Percentiles rank a stretch among this genome's conserved stretches.
Conservation (phyloP, 2,797 vertebrate genomes). For the Thalassophryne amazonica region DNA sequence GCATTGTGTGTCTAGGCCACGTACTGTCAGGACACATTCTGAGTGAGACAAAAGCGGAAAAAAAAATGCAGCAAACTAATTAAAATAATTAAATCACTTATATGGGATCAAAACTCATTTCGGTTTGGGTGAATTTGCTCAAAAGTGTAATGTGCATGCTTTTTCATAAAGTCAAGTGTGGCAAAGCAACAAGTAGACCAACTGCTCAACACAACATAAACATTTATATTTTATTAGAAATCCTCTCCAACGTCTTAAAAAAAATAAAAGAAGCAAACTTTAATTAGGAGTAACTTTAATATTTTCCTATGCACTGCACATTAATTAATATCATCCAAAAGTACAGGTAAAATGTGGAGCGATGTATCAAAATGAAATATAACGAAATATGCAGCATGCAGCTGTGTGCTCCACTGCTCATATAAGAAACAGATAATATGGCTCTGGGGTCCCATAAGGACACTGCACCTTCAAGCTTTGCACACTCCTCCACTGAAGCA, state of each 20-base stretch:
- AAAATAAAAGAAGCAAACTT: too few relatives aligned
- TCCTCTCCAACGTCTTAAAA: too few relatives aligned
- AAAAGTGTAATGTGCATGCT: too few relatives aligned
- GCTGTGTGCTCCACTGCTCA: constrained; percentile 18
- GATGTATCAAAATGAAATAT: constrained; percentile 55
- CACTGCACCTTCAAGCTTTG: constrained; percentile 27
- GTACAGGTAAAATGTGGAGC: constrained; percentile 38
- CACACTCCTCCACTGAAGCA: constrained; percentile 3
- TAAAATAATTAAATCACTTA: not conserved
- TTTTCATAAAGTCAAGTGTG: not conserved
- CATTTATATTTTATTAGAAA: too few relatives aligned
- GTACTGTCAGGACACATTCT: constrained; percentile 49
- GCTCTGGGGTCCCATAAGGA: constrained; percentile 61
- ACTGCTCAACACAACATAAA: too few relatives aligned
- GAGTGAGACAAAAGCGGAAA: constrained; percentile 23
- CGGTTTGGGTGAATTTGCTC: too few relatives aligned
- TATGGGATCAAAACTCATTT: too few relatives aligned
- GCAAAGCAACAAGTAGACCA: constrained; percentile 55
- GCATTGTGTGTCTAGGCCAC: constrained; percentile 45
- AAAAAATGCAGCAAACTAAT: constrained; percentile 12
- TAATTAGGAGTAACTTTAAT: too few relatives aligned
- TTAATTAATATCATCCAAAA: constrained; percentile 4
- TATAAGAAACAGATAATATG: constrained; percentile 40
- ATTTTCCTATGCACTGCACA: constrained; percentile 10
- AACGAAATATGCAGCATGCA: constrained; percentile 22